Conservation (phyloP, 2,113 vertebrate genomes). For the Pygoscelis antarcticus region DNA sequence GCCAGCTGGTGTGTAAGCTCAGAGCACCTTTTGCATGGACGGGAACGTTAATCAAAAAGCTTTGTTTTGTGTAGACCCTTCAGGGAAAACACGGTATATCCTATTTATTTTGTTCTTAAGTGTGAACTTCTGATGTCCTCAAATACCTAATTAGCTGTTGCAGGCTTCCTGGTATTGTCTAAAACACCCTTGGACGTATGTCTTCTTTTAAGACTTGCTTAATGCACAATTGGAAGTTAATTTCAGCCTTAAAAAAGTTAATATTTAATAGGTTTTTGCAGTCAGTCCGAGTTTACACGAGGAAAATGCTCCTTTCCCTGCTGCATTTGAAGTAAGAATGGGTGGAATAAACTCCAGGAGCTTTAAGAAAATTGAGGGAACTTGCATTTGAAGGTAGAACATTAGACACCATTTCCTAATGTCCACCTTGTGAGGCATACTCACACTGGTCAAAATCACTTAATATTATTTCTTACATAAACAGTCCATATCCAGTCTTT, state of each 20-base stretch:
- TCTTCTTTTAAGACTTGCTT: not conserved
- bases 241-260: not conserved
- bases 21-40: fast-evolving
- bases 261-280: not conserved
- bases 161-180: fast-evolving
- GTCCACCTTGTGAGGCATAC: fast-evolving
- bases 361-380: not conserved
- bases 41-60: not conserved
- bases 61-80: not conserved
- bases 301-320: not conserved
- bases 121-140: fast-evolving
- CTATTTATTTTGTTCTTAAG: fast-evolving
- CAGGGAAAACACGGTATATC: not conserved
- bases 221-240: not conserved
- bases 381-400: not conserved
- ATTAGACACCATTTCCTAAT: fast-evolving
- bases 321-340: not conserved
- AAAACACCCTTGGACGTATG: fast-evolving
- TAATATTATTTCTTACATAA: fast-evolving
- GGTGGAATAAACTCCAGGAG: fast-evolving
- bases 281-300: not conserved
- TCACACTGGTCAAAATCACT: not conserved
- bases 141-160: fast-evolving
- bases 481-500: not conserved
- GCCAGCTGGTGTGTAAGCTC: too few relatives aligned